Base-by-base conservation (phyloP, 1,140 invertebrate species). In the Armadillidium nasatum region DNA sequence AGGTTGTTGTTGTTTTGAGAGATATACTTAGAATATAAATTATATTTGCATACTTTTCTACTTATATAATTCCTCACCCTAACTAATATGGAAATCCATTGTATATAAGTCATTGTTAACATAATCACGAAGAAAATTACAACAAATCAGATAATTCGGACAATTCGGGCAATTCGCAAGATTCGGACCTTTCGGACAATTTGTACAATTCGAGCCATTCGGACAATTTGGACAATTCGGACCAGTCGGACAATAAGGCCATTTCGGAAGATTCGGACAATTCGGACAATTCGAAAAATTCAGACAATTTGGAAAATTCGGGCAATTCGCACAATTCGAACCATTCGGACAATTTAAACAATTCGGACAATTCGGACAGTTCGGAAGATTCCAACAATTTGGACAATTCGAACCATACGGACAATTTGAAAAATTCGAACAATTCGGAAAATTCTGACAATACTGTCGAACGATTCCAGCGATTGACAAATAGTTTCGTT, bases 171-270 rank as follows among this genome's bases (percentile, higher is more conserved):
- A n/a, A 54, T 54, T 54, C 50, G 50, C 10, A 54, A 54, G 50
- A 54, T 54, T 54, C 50, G 50, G n/a, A 54, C 50, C 10, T 10
- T 54, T 10, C n/a, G n/a, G n/a, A 54, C 50, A 54, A n/a, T 54
- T 54, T 54, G 50, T 10, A 10, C 50, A 54, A 54, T n/a, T 54
- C 50, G 50, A 54, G n/a, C 50, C 10, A 54, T 54, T 54, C 50
- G 50, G n/a, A 54, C 50, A n/a, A 54, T 54, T 54, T n/a, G n/a
- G n/a, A 54, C 50, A 54, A 54, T 54, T 10, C n/a, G 50, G n/a
- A 54, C 50, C 10, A 54, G 10, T 10, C n/a, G 50, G n/a, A 54
- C 50, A 54, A 54, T 54, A n/a, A 54, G n/a, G n/a, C 10, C 50
- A 54, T 10, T 54, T 10, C 10, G 50, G n/a, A n/a, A 10, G n/a